Evolutionary conservation across 2,888 invertebrate genomes (phyloP), one percentile per base, ranked within the genome.

Genomic region (Rhagonycha lutea): DNA sequence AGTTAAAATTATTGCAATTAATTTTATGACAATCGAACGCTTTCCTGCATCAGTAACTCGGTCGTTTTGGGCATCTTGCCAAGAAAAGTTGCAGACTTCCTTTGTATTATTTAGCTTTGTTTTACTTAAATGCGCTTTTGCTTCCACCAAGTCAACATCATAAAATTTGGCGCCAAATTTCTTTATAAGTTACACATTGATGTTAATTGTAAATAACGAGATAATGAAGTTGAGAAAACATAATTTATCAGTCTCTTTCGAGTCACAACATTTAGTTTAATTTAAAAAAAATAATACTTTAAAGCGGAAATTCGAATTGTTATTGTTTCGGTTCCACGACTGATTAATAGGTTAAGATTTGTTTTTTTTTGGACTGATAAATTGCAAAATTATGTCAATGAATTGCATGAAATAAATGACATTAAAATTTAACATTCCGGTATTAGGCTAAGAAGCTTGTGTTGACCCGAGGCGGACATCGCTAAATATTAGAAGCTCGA

Each of bases 401-500:
- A 60, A 24, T 62, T 18, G 63, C 63, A 65, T 65, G 24, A 61
- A 72, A 72, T 75, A 67, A 72, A 63, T 65, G 69, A 29, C 65
- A 69, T 62, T 29, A 61, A 72, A 69, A 72, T 69, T 47, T 18
- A 75, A 75, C 75, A 75, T 75, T 75, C 75, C 75, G 69, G 69
- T 75, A 72, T 61, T 68, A 72, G 65, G 69, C 62, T 61, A 75
- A 72, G 75, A 72, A 75, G 72, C 72, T 63, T 75, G 71, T 75
- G 71, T 75, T 72, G 72, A 72, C 72, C 76, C 69, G 68, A 73
- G 73, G 71, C 73, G 76, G 62, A 73, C 70, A 76, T 76, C 73
- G 76, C 76, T 76, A 76, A 76, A 76, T 76, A 76, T 76, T 76
- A 70, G 76, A 70, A 76, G 73, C 68, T 76, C 70, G 76, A 76